Percentiles rank a stretch among this genome's conserved stretches.
These are phyloP conservation scores for Xestobium rufovillosum DNA, from an alignment of 2,888 invertebrate genomes.

Conservation along the genomic window DNA sequence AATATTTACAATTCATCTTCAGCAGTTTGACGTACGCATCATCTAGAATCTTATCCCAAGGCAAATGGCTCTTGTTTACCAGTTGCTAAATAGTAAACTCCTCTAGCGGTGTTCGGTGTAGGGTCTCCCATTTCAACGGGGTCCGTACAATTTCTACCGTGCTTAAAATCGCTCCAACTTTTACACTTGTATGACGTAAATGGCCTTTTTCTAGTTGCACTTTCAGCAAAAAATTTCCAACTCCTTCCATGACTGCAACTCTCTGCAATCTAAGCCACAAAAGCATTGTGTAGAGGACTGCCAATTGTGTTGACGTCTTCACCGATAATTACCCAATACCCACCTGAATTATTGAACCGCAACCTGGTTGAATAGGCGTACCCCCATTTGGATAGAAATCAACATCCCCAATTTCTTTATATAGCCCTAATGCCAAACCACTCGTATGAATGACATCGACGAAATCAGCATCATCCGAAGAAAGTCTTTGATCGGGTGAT, in stretches of 20 bases:
- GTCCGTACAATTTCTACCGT: conserved; percentile 28
- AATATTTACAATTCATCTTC: too few relatives aligned
- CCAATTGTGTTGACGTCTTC: neutral
- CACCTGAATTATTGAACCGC: conserved; percentile 45
- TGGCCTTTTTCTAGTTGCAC: conserved; percentile 48
- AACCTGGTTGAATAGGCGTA: conserved; percentile 59
- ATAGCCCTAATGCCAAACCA: conserved; percentile 56
- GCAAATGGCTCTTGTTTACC: too few relatives aligned
- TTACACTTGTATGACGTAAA: conserved; percentile 53
- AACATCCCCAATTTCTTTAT: conserved; percentile 55
- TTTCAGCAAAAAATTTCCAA: conserved; percentile 56
- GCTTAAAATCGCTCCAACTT: conserved; percentile 45
- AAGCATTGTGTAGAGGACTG: too few relatives aligned
- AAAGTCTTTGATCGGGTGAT: conserved; percentile 47
- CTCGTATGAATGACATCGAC: conserved; percentile 71
- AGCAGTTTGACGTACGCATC: too few relatives aligned
- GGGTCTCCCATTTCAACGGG: conserved; percentile 30
- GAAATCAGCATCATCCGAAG: conserved; percentile 59
- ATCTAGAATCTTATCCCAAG: too few relatives aligned
- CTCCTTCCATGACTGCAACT: conserved; percentile 65
- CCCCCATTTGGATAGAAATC: conserved; percentile 75
- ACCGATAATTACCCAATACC: conserved; percentile 26
- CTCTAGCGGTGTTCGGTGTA: conserved; percentile 25
- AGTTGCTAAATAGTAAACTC: conserved; percentile 28
- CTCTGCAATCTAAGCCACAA: too few relatives aligned